These are phyloP conservation scores for Palaemon carinicauda DNA, from an alignment of 1,140 invertebrate genomes.

Conservation along the genomic window DNA sequence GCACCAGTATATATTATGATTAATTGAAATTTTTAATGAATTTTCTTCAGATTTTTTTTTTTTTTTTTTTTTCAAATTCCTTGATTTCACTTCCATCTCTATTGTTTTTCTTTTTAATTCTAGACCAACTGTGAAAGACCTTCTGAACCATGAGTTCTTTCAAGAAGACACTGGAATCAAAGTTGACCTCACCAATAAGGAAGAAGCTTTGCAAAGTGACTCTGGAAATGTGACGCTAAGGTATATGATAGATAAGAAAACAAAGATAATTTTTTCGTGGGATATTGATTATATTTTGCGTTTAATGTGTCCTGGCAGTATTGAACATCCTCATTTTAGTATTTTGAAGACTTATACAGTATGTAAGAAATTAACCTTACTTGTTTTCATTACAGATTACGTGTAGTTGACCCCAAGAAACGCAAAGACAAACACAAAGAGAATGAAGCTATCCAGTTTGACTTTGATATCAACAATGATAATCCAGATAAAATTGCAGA, in stretches of 20 bases:
- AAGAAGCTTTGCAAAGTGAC: slow-evolving; percentile 71
- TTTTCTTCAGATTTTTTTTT: too few relatives aligned
- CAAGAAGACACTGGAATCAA: slow-evolving; percentile 94
- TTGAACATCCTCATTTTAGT: neutral
- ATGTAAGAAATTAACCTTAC: neutral
- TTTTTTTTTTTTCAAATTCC: neutral
- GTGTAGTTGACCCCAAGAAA: slow-evolving; percentile 97
- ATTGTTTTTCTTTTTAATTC: slow-evolving; percentile 14
- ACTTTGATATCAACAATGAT: slow-evolving; percentile 93
- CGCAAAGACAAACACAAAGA: slow-evolving; percentile 94
- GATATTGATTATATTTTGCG: neutral
- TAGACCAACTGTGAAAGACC: slow-evolving; percentile 91
- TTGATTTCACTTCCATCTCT: neutral
- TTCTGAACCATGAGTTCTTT: slow-evolving; percentile 97
- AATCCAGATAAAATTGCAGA: slow-evolving; percentile 94
- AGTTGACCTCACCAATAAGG: slow-evolving; percentile 87
- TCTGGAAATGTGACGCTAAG: slow-evolving; percentile 80
- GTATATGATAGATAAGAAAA: neutral
- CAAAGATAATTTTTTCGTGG: neutral
- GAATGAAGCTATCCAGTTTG: slow-evolving; percentile 99
- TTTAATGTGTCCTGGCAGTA: neutral
- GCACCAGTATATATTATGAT: neutral
- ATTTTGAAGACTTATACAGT: too few relatives aligned
- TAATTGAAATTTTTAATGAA: too few relatives aligned
- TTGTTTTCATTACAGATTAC: slow-evolving; percentile 69